Evolutionary conservation across 2,113 vertebrate genomes (phyloP).

Genomic region (Marcusenius ussheri): DNA sequence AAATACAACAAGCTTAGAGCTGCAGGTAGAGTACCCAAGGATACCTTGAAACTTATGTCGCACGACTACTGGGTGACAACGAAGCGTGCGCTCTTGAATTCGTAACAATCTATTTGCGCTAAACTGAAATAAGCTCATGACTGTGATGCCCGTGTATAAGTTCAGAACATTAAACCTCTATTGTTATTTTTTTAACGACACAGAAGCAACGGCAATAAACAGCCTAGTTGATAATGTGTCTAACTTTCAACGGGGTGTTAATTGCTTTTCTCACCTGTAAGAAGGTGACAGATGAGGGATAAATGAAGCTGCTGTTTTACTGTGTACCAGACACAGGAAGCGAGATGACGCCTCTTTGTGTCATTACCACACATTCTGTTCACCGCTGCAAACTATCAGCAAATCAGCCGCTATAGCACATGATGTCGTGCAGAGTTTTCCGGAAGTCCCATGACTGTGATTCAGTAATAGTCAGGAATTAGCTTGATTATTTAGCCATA

Average conservation of each 20-base stretch:
- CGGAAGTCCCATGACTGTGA: neutral
- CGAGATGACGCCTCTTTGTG: neutral
- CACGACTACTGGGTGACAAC: neutral
- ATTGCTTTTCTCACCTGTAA: constrained; percentile 7
- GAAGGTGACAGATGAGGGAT: neutral
- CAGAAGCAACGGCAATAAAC: neutral
- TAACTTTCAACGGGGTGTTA: neutral
- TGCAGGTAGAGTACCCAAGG: neutral
- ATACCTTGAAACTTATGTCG: neutral
- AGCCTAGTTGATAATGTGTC: neutral
- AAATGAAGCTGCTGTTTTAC: neutral
- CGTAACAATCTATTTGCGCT: neutral
- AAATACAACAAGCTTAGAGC: neutral
- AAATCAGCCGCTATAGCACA: neutral
- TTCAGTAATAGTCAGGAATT: neutral
- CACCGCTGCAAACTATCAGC: neutral
- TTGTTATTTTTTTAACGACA: neutral
- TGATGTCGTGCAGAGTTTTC: neutral
- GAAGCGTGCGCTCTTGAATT: neutral
- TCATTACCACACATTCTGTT: neutral
- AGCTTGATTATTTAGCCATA: neutral
- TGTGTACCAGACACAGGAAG: neutral
- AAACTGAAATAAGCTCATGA: neutral
- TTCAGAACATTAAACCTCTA: neutral
- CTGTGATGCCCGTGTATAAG: neutral